Evolutionary conservation across 2,888 invertebrate genomes (phyloP).

Genomic region (Arge pagana): DNA sequence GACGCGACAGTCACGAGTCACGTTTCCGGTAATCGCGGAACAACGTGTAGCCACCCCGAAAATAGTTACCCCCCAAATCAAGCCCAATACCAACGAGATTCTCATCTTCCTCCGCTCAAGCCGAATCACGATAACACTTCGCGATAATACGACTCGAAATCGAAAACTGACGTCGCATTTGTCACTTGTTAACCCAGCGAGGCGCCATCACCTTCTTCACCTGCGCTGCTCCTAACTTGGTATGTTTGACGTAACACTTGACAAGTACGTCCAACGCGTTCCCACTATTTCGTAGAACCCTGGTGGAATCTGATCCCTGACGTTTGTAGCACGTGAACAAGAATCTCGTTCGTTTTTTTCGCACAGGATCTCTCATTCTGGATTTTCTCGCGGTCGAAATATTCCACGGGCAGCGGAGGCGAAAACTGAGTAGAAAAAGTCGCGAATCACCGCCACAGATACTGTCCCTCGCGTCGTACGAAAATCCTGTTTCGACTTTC

Average conservation of each 20-base stretch:
- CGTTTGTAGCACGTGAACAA: too few species aligned
- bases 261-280: conserved; percentile 25
- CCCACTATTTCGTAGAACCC: conserved; percentile 10
- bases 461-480: too few species aligned
- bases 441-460: too few species aligned
- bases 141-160: not conserved
- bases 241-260: conserved; percentile 34
- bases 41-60: too few species aligned
- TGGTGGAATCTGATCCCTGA: too few species aligned
- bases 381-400: conserved; percentile 34
- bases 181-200: conserved; percentile 1
- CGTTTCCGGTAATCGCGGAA: not conserved
- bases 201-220: conserved; percentile 1
- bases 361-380: conserved; percentile 17
- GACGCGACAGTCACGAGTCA: not conserved
- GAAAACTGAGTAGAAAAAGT: not conserved
- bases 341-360: too few species aligned
- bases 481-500: too few species aligned
- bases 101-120: too few species aligned
- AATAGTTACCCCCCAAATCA: conserved; percentile 6
- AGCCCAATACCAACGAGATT: not conserved
- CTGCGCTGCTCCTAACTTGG: not conserved
- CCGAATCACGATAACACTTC: too few species aligned
- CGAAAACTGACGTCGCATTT: conserved; percentile 1
- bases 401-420: conserved; percentile 15